These are phyloP conservation scores for Sabatieria punctata DNA, from an alignment of 2,888 invertebrate species.

Conservation along the genomic window DNA sequence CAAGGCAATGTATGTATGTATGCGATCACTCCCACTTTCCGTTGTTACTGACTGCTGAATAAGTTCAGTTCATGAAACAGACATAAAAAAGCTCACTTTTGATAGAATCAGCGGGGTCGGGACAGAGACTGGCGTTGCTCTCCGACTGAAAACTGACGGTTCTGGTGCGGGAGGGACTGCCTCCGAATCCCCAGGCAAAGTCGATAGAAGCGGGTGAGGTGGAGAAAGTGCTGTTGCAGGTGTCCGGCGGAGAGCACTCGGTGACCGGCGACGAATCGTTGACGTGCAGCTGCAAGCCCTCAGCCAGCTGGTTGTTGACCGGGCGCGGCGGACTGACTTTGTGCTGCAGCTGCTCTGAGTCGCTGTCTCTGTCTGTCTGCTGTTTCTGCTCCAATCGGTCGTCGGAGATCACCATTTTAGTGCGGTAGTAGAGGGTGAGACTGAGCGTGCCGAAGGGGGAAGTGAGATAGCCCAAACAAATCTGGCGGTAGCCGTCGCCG, in stretches of 20 bases:
- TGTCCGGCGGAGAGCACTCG: slow-evolving; percentile 1
- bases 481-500: slow-evolving; percentile 62
- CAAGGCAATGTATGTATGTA: too few species aligned
- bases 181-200: background rate
- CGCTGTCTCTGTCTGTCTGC: background rate
- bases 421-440: slow-evolving; percentile 66
- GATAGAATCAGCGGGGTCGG: too few species aligned
- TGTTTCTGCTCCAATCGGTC: background rate
- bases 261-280: background rate
- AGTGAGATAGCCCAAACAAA: slow-evolving; percentile 64
- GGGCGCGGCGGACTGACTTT: background rate
- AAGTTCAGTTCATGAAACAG: too few species aligned
- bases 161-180: too few species aligned
- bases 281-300: background rate
- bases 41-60: too few species aligned
- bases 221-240: slow-evolving; percentile 8
- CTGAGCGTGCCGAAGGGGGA: slow-evolving; percentile 68
- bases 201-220: slow-evolving; percentile 5
- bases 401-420: slow-evolving; percentile 68
- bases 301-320: background rate
- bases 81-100: too few species aligned
- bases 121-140: too few species aligned
- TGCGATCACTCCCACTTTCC: too few species aligned
- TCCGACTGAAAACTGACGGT: too few species aligned
- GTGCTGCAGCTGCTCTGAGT: background rate